phyloP scores from a whole-genome alignment of 2,888 invertebrate genomes.

The Aquatica leii region DNA sequence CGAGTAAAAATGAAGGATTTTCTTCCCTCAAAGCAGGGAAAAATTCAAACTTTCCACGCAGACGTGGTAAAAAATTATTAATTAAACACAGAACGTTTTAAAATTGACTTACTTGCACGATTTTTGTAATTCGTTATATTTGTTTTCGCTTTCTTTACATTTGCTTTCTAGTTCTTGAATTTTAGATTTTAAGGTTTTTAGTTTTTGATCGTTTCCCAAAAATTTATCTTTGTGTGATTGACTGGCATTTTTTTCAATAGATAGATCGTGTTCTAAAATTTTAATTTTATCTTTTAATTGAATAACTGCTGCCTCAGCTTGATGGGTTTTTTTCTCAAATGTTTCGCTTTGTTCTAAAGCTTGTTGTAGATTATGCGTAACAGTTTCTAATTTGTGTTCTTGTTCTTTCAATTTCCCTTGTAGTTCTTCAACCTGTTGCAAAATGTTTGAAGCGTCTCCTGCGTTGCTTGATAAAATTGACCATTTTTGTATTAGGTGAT shows the following conservation, averaged over 20 bases:
- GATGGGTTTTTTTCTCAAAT: background rate
- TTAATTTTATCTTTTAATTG: slow-evolving; percentile 48
- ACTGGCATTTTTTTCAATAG: slow-evolving; percentile 47
- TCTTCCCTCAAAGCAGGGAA: too few relatives aligned
- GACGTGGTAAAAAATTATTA: too few relatives aligned
- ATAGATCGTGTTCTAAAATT: slow-evolving; percentile 50
- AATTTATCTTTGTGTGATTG: slow-evolving; percentile 47
- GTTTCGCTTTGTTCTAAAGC: slow-evolving; percentile 33
- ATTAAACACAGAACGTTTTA: too few relatives aligned
- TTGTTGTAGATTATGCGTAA: slow-evolving; percentile 7
- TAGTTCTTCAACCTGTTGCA: slow-evolving; percentile 39
- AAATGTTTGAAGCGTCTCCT: slow-evolving; percentile 6
- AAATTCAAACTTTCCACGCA: too few relatives aligned
- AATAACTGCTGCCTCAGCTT: background rate
- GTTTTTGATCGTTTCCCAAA: slow-evolving; percentile 53
- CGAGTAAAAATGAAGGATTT: too few relatives aligned
- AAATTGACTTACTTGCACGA: slow-evolving; percentile 18
- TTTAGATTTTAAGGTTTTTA: slow-evolving; percentile 58
- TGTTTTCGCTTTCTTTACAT: slow-evolving; percentile 58
- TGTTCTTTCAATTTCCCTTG: slow-evolving; percentile 44
- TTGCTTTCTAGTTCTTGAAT: slow-evolving; percentile 60
- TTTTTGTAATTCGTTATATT: slow-evolving; percentile 50
- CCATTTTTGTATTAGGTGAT: slow-evolving; percentile 28
- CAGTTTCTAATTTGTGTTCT: slow-evolving; percentile 17
- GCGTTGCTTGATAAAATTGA: slow-evolving; percentile 9